These are phyloP conservation scores for Pomatostomus ruficeps DNA, from an alignment of 2,113 vertebrate species.

Conservation along the genomic window DNA sequence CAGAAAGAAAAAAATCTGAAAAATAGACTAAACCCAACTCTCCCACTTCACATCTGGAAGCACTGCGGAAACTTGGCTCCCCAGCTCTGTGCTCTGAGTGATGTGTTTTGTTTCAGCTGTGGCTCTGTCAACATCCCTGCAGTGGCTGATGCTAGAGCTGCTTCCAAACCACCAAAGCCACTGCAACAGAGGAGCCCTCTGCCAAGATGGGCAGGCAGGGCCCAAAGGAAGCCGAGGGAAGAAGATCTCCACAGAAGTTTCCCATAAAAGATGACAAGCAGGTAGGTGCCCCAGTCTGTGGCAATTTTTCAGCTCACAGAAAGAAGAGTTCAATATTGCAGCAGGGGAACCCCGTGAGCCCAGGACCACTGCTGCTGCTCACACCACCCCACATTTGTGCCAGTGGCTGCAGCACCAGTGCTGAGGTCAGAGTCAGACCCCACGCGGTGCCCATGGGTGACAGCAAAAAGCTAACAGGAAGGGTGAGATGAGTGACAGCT, in stretches of 20 bases:
- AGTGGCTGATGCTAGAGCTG: background rate
- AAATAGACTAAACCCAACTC: background rate
- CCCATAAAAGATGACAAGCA: accelerated
- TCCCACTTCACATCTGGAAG: constrained; percentile 33
- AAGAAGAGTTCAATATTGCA: background rate
- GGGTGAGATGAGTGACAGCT: background rate
- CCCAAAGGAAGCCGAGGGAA: background rate
- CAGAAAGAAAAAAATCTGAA: background rate
- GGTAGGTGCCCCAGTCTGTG: background rate
- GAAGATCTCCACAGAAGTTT: background rate
- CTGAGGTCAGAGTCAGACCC: background rate
- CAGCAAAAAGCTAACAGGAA: background rate
- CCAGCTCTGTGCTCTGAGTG: background rate
- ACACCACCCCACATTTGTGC: accelerated
- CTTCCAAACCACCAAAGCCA: background rate
- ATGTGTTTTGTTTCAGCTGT: background rate
- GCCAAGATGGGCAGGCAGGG: background rate
- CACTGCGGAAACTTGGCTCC: background rate
- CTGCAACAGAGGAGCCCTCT: background rate
- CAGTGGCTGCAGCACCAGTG: accelerated
- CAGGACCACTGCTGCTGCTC: background rate
- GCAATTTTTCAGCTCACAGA: background rate
- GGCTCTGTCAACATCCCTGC: background rate
- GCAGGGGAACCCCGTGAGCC: accelerated
- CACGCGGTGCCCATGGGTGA: accelerated